Evolutionary conservation across 35 echinoderm and acorn worm genomes (phyloP), one percentile per base, ranked within the genome.

Genomic region (Amphiura filiformis): DNA sequence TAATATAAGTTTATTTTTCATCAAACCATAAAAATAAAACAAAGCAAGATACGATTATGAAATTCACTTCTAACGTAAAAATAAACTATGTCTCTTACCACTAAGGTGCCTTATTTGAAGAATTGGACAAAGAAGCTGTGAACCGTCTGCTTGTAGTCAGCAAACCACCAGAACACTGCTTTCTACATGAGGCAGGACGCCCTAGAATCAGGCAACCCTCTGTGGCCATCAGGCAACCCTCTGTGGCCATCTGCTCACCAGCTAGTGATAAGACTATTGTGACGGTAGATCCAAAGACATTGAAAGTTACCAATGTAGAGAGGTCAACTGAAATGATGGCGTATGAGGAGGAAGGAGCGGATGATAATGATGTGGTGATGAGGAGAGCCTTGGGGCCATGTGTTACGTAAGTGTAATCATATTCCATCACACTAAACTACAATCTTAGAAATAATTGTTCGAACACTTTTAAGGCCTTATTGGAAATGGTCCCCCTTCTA

Each of bases 51-150:
- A n/a, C n/a, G n/a, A n/a, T n/a, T n/a, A n/a, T n/a, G n/a, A n/a
- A n/a, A n/a, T n/a, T n/a, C n/a, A n/a, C n/a, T n/a, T n/a, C n/a
- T n/a, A n/a, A n/a, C n/a, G n/a, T n/a, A n/a, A n/a, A n/a, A n/a
- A n/a, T n/a, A n/a, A n/a, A n/a, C n/a, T n/a, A n/a, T n/a, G n/a
- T n/a, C n/a, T n/a, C n/a, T n/a, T n/a, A n/a, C n/a, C n/a, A n/a
- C n/a, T n/a, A n/a, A 80, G 78, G 35, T 80, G 78, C 34, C 78
- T 38, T 80, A 40, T 80, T 80, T 80, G 30, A 80, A n/a, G 34
- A 36, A 80, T 18, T 80, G 34, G 38, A 36, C 34, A 80, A 40
- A 80, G 78, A 80, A 4, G n/a, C 12, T 7, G 78, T 80, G 1
- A 40, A 80, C 14, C 34, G 38, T 20, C 78, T 80, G 5, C 78